Conservation (phyloP, 2,888 invertebrate species). For the Onthophagus sagittarius region DNA sequence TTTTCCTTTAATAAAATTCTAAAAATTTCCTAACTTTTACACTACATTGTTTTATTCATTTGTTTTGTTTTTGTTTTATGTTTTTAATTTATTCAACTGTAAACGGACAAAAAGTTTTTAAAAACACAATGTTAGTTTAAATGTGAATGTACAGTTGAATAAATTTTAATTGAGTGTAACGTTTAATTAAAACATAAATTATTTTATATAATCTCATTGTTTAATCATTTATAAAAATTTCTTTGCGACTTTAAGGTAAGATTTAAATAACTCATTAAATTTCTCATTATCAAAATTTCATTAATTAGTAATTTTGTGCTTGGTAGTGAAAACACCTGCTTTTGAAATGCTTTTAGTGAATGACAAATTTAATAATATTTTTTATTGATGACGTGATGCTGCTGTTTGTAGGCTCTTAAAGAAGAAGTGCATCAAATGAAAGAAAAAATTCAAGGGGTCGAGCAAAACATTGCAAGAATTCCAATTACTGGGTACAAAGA, state of each 20-base stretch:
- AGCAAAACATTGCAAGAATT: conserved; percentile 61
- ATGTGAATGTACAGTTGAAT: not conserved
- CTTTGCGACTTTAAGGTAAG: no score
- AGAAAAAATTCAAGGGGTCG: conserved; percentile 41
- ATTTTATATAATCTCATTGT: no score
- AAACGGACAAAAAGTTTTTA: no score
- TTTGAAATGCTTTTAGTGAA: not conserved
- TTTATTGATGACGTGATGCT: not conserved
- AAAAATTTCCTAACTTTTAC: conserved; percentile 10
- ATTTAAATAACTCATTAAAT: not conserved
- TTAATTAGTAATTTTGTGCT: not conserved
- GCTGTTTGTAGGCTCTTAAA: conserved; percentile 19
- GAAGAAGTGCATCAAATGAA: conserved; percentile 16
- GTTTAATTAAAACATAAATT: no score
- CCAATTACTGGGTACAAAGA: conserved; percentile 68
- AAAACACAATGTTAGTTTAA: not conserved
- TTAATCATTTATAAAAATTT: no score
- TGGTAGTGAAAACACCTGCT: conserved; percentile 5
- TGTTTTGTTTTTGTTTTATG: conserved; percentile 1
- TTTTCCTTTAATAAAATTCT: conserved; percentile 15
- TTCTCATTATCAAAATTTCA: not conserved
- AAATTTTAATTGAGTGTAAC: not conserved
- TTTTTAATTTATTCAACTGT: not conserved
- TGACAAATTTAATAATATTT: not conserved
- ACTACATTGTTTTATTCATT: not conserved